A percentile compares a stretch with the other conserved stretches of the same genome.
Conservation (phyloP, 2,888 invertebrate genomes). For the Conops quadrifasciatus region DNA sequence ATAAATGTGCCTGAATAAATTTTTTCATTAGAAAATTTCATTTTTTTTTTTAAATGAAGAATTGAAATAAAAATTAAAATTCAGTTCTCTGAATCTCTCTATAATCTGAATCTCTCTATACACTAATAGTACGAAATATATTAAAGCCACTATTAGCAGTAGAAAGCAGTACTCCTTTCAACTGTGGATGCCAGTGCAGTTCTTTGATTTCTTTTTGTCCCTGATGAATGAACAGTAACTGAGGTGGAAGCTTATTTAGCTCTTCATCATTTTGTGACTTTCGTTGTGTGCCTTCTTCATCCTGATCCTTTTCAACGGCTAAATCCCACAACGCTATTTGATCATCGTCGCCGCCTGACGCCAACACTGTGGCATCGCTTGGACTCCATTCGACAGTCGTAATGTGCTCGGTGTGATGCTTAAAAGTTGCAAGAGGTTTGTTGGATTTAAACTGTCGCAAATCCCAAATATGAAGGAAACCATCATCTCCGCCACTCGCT, state of each 20-base stretch:
- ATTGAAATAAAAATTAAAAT: not conserved
- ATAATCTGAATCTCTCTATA: slow-evolving; percentile 58
- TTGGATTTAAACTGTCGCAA: slow-evolving; percentile 82
- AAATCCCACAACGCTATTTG: slow-evolving; percentile 98
- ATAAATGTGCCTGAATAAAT: not conserved
- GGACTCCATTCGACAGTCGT: slow-evolving; percentile 99
- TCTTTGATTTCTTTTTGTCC: slow-evolving; percentile 98
- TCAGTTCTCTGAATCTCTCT: not conserved
- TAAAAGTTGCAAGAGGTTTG: slow-evolving; percentile 89
- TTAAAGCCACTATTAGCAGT: slow-evolving; percentile 97
- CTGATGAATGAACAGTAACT: slow-evolving; percentile 96
- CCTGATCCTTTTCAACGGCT: slow-evolving; percentile 83
- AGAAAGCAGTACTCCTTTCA: slow-evolving; percentile 91
- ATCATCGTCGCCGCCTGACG: slow-evolving; percentile 92
- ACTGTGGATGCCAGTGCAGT: slow-evolving; percentile 97
- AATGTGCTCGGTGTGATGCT: slow-evolving; percentile 92
- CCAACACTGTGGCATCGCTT: slow-evolving; percentile 90
- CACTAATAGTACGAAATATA: slow-evolving; percentile 96
- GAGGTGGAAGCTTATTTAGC: slow-evolving; percentile 85
- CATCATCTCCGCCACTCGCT: slow-evolving; percentile 95
- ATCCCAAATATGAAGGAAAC: slow-evolving; percentile 94
- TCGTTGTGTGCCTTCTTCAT: slow-evolving; percentile 61
- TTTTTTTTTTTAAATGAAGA: not conserved
- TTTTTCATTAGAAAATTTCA: slow-evolving; percentile 9
- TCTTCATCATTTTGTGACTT: slow-evolving; percentile 79